Base-by-base conservation (phyloP, 2,888 invertebrate species). In the Apodemia duryi region DNA sequence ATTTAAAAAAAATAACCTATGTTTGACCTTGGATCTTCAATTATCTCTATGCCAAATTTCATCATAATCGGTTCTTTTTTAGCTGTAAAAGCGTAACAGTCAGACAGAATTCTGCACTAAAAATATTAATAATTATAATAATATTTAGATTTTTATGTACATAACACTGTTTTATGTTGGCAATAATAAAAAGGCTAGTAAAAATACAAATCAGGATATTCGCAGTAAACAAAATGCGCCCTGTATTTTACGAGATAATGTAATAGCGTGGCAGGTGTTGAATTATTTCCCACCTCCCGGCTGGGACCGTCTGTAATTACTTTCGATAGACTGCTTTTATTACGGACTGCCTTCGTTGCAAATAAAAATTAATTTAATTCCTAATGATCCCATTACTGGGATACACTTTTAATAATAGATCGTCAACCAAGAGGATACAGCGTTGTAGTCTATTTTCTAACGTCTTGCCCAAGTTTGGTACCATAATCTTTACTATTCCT, bases 241-340 rank as follows among this genome's bases (percentile, higher is more conserved):
- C 64, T 72, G 73, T 75, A 73, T 75, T 71, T 74, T 70, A 70
- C 65, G 74, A 67, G 71, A 73, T 75, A 77, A 77, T 79, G 83
- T 77, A 75, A 77, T 77, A 70, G 73, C 67, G 68, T 65, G 72
- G 74, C 77, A 79, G 79, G 80, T 83, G 81, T 80, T 80, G 77
- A 78, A 79, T 85, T 81, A 82, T 49, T 49, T 49, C 46, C n/a
- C 29, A 49, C 13, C 46, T 32, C 49, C 49, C 62, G 29, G 29
- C 49, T 28, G 43, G 43, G 10, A 9, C 35, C 61, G 35, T 32
- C 70, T 72, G 74, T 81, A 79, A 80, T 81, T 80, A 79, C 75
- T 46, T 67, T 63, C 65, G 28, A 70, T 67, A 68, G 67, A 63
- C 63, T 35, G 32, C 29, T 57, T 32, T 57, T 57, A 57, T 57